Evolutionary conservation across 64 coral and sea anemone species (phyloP).

Genomic region (Cladopsammia gracilis): DNA sequence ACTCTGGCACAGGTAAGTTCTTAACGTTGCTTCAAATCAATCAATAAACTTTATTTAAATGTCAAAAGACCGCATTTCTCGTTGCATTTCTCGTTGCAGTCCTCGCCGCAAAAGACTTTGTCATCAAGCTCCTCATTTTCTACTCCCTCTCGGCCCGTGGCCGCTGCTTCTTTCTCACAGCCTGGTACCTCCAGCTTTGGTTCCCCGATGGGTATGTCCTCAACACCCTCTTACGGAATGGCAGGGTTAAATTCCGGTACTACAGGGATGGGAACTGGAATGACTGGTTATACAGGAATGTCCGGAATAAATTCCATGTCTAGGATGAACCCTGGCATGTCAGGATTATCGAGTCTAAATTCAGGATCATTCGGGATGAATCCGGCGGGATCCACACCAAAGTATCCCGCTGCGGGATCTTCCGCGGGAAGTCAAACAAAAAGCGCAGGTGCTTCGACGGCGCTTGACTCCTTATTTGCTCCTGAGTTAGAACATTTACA

Average conservation of each 20-base stretch:
- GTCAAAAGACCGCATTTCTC: too few relatives aligned
- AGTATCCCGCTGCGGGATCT: background rate
- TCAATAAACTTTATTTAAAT: too few relatives aligned
- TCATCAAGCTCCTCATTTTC: background rate
- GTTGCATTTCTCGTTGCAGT: background rate
- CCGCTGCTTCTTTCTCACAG: slow-evolving; percentile 12
- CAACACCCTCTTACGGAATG: slow-evolving; percentile 29
- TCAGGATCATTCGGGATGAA: slow-evolving; percentile 24
- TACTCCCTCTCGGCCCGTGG: background rate
- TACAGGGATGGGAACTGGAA: slow-evolving; percentile 34
- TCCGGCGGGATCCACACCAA: slow-evolving; percentile 27
- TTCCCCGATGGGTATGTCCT: slow-evolving; percentile 8
- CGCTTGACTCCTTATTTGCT: slow-evolving; percentile 59
- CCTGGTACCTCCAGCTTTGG: slow-evolving; percentile 6
- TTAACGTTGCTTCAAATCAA: too few relatives aligned
- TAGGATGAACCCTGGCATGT: slow-evolving; percentile 14
- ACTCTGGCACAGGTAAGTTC: too few relatives aligned
- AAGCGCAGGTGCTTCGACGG: background rate
- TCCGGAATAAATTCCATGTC: background rate
- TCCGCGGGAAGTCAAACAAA: slow-evolving; percentile 34
- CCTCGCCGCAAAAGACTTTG: background rate
- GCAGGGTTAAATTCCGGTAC: background rate
- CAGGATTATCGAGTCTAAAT: background rate
- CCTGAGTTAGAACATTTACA: slow-evolving; percentile 78
- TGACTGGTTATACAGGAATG: slow-evolving; percentile 16